Evolutionary conservation across 2,888 invertebrate species (phyloP).

Genomic region (Lysandra coridon): DNA sequence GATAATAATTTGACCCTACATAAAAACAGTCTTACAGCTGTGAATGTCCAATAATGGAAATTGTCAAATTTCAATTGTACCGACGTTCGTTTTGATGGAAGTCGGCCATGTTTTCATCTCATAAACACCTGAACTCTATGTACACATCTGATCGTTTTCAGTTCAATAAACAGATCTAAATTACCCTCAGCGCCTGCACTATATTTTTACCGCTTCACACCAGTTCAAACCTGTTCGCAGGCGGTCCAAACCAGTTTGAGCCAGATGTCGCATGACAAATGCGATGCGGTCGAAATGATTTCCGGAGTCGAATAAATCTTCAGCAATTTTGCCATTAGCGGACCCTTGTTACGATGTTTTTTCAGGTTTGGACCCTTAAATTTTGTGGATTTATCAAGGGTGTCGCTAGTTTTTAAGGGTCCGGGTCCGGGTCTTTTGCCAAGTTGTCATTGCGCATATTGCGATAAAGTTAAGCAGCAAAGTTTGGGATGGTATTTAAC

Average conservation of each 20-base stretch:
- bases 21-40: no score
- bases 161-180: background rate
- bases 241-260: conserved; percentile 52
- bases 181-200: conserved; percentile 28
- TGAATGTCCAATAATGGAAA: no score
- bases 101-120: no score
- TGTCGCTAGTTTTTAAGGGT: background rate
- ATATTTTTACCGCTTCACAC: conserved; percentile 37
- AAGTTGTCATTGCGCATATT: background rate
- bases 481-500: no score
- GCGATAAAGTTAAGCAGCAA: no score
- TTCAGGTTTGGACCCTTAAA: conserved; percentile 14
- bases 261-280: conserved; percentile 69
- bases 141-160: no score
- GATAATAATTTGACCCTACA: no score
- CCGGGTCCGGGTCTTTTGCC: background rate
- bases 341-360: conserved; percentile 19
- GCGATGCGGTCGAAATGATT: conserved; percentile 66
- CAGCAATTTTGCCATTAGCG: conserved; percentile 40
- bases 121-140: no score
- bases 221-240: conserved; percentile 44
- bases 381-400: conserved; percentile 3
- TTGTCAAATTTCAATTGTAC: no score
- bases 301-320: conserved; percentile 55
- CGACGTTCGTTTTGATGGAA: no score